phyloP scores from a whole-genome alignment of 2,797 vertebrate genomes.

The Geotrypetes seraphini region DNA sequence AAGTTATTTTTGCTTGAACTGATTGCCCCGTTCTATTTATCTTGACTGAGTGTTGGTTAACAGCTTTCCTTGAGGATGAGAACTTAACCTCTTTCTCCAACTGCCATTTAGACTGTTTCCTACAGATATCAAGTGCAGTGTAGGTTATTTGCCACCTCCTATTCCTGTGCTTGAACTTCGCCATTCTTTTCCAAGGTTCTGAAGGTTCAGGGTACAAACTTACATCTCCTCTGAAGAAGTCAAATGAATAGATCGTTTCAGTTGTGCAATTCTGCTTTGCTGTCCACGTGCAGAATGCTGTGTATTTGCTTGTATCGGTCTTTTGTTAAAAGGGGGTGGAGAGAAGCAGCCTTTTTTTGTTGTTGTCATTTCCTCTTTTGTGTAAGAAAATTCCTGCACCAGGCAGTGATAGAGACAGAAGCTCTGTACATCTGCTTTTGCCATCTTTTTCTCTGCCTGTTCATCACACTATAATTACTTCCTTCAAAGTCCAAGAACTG shows the following conservation, averaged over 20 bases:
- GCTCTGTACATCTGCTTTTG: too few relatives aligned
- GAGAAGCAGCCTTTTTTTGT: neutral
- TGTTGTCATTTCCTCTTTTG: neutral
- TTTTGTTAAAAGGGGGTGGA: conserved; percentile 4
- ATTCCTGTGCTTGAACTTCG: conserved; percentile 46
- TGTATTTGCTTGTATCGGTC: neutral
- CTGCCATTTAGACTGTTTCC: conserved; percentile 54
- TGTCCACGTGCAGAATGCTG: conserved; percentile 1
- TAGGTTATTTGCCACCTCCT: conserved; percentile 51
- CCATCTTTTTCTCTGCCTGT: too few relatives aligned
- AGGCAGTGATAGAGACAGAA: neutral
- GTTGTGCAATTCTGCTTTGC: neutral
- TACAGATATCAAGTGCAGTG: conserved; percentile 41
- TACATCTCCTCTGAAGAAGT: conserved; percentile 43
- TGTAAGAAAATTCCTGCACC: neutral
- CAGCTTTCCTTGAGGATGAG: conserved; percentile 51
- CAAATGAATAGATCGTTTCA: conserved; percentile 1
- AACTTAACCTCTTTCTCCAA: conserved; percentile 40
- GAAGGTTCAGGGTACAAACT: conserved; percentile 57
- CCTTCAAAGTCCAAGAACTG: too few relatives aligned
- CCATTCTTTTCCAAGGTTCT: conserved; percentile 44
- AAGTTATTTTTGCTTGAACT: too few relatives aligned
- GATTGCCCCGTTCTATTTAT: too few relatives aligned
- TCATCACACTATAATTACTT: too few relatives aligned
- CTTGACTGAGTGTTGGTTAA: conserved; percentile 76